Evolutionary conservation across 1,140 invertebrate species (phyloP).

Genomic region (Drosophila nigrodunni): DNA sequence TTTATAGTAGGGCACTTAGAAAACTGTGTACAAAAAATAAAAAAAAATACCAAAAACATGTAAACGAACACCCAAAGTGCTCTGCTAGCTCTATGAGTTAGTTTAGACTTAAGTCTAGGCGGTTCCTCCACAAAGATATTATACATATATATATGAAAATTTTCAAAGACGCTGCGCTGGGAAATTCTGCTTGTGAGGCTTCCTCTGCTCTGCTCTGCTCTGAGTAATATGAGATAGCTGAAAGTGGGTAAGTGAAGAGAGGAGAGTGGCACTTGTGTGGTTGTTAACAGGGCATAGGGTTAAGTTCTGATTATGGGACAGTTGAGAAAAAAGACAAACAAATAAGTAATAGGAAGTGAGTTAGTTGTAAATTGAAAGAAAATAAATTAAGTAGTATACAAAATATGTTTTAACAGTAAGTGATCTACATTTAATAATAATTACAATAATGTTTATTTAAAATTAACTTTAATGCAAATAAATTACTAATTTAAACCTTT

Average conservation of each 20-base stretch:
- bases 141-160: slow-evolving; percentile 11
- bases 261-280: slow-evolving; percentile 37
- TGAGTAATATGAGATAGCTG: slow-evolving; percentile 23
- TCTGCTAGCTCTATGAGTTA: slow-evolving; percentile 60
- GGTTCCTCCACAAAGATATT: slow-evolving; percentile 16
- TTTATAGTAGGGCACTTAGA: slow-evolving; percentile 29
- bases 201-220: not conserved
- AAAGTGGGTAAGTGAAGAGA: slow-evolving; percentile 3
- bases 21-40: slow-evolving; percentile 18
- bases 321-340: not conserved
- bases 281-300: slow-evolving; percentile 61
- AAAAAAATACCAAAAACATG: slow-evolving; percentile 59
- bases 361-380: too few relatives aligned
- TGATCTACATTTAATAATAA: too few relatives aligned
- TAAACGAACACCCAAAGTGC: slow-evolving; percentile 73
- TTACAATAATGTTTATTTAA: too few relatives aligned
- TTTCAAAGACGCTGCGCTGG: slow-evolving; percentile 19
- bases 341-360: too few relatives aligned
- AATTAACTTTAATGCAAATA: too few relatives aligned
- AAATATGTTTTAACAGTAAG: too few relatives aligned
- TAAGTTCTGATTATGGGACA: slow-evolving; percentile 59
- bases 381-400: too few relatives aligned
- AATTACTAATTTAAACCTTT: not conserved
- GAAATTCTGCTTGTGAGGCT: slow-evolving; percentile 26
- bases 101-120: slow-evolving; percentile 39